phyloP scores from a whole-genome alignment of 2,888 invertebrate genomes.

The Labia minor region DNA sequence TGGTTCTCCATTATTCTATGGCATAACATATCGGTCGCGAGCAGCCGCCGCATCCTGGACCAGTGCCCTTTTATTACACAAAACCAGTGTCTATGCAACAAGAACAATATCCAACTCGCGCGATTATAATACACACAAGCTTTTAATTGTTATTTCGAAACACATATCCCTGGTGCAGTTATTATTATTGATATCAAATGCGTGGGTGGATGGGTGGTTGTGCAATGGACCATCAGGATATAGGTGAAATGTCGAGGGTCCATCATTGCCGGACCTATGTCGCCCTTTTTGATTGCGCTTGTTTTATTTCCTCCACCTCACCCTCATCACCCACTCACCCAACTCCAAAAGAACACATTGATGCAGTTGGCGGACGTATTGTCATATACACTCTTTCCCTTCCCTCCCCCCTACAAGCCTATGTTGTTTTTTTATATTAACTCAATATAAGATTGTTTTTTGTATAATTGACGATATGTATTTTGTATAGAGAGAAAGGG shows the following conservation, averaged over 20 bases:
- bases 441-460: constrained; percentile 4
- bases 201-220: background rate
- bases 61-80: background rate
- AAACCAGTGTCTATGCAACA: constrained; percentile 1
- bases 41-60: constrained; percentile 13
- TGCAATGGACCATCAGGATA: background rate
- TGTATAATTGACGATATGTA: constrained; percentile 13
- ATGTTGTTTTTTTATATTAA: background rate
- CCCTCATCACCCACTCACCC: no score
- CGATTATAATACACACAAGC: background rate
- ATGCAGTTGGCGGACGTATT: background rate
- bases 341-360: background rate
- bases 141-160: constrained; percentile 13
- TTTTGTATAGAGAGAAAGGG: background rate
- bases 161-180: constrained; percentile 5
- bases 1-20: background rate
- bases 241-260: constrained; percentile 1
- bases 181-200: background rate
- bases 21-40: constrained; percentile 13
- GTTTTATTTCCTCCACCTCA: no score
- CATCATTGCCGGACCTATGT: constrained; percentile 3
- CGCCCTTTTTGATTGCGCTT: constrained; percentile 13
- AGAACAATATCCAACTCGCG: constrained; percentile 4
- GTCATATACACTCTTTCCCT: no score
- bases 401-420: no score